Evolutionary conservation across 2,113 vertebrate genomes (phyloP).

Genomic region (Hemibagrus wyckioides): DNA sequence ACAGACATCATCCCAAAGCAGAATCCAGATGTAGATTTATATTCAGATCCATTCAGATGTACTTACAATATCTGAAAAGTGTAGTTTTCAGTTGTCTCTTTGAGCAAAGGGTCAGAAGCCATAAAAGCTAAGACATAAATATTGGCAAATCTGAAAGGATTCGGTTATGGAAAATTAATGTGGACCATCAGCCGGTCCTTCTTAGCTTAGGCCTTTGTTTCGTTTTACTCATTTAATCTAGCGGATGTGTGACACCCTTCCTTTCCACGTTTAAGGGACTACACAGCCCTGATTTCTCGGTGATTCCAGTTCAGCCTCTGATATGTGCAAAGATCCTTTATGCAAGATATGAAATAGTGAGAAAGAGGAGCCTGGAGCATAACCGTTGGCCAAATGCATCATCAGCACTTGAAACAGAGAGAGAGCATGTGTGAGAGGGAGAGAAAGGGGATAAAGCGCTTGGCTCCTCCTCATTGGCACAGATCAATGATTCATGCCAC

Average conservation of each 20-base stretch:
- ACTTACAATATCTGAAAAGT: neutral
- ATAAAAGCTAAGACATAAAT: neutral
- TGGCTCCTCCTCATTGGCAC: constrained; percentile 45
- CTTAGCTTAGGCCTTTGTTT: neutral
- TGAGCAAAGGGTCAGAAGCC: neutral
- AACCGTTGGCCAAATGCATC: constrained; percentile 63
- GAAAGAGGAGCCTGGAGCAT: constrained; percentile 52
- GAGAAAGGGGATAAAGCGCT: constrained; percentile 17
- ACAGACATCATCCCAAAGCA: neutral
- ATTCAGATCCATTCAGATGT: neutral
- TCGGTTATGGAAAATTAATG: neutral
- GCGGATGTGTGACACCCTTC: neutral
- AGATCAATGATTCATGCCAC: constrained; percentile 67
- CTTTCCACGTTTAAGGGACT: neutral
- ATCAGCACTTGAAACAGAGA: constrained; percentile 31
- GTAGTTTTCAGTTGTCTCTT: neutral
- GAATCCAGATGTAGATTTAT: neutral
- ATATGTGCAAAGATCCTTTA: constrained; percentile 60
- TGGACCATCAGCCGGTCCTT: neutral
- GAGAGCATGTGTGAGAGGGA: constrained; percentile 48
- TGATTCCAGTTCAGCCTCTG: neutral
- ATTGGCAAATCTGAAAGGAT: neutral
- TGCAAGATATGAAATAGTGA: constrained; percentile 34
- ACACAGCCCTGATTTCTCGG: neutral
- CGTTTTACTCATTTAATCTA: neutral